Evolutionary conservation across 2,888 invertebrate species (phyloP), one percentile per base, ranked within the genome.

Genomic region (Biston stratarius): DNA sequence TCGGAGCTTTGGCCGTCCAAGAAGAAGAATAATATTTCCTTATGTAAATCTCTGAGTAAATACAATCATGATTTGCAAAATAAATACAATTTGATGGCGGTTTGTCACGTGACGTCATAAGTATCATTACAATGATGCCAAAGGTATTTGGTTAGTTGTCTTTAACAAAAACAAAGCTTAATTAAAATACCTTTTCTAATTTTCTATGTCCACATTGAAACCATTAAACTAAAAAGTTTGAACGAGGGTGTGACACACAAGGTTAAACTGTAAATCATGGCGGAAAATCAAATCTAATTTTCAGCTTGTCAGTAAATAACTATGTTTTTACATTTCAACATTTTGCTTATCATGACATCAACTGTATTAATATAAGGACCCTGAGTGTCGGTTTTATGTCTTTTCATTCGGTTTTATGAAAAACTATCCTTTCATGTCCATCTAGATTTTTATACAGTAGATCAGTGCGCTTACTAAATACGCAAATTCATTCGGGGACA

Each of bases 381-480:
- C 14, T 14, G 14, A 14, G 14, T 14, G 24, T n/a, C 8, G 8
- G 15, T 47, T 47, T 47, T 47, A 8, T 8, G 0, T 47, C 45
- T 15, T 47, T 47, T 47, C 15, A 47, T 14, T 14, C 14, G 15
- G 14, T 14, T 47, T 14, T 47, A n/a, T n/a, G 7, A 47, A 47
- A 47, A 47, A 47, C 45, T 47, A 14, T 5, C 14, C 45, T 2
- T n/a, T 14, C 15, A 47, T 7, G 45, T 14, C 45, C 15, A 47
- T 47, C 14, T 14, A 47, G 45, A 14, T 6, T 9, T 8, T 14
- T 14, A n/a, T 3, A 7, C 12, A 44, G 44, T 44, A 14, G 45
- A 14, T 47, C 45, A 47, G 8, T 47, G 14, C 45, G 45, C 15
- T 24, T 24, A 24, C 49, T 52, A 52, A 52, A n/a, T 52, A 52